Percentiles rank a stretch among this genome's conserved stretches.
Evolutionary conservation across 2,888 invertebrate species (phyloP).

Genomic region (Dryobota labecula): DNA sequence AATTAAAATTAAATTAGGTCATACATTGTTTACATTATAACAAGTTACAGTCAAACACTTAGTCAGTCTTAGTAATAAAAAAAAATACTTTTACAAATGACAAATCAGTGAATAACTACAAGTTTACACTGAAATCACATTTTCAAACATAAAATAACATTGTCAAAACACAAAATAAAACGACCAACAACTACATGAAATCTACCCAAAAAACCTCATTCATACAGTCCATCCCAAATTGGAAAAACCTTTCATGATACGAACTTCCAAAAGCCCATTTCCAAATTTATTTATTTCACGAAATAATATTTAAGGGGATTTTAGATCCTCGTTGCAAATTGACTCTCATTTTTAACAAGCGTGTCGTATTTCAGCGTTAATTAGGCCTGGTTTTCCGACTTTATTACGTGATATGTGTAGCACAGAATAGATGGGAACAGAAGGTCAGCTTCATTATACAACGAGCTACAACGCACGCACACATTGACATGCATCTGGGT

Average conservation of each 20-base stretch:
- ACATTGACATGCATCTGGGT: background rate
- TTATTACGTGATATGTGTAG: slow-evolving; percentile 65
- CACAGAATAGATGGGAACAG: background rate
- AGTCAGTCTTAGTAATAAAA: too few relatives aligned
- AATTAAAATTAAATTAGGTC: too few relatives aligned
- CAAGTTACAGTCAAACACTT: too few relatives aligned
- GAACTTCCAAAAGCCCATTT: slow-evolving; percentile 38
- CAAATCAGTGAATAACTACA: background rate
- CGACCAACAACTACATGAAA: slow-evolving; percentile 6
- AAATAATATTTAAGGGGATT: slow-evolving; percentile 61
- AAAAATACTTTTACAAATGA: background rate
- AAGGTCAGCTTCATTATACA: slow-evolving; percentile 5
- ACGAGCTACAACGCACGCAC: background rate
- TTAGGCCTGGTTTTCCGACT: slow-evolving; percentile 74
- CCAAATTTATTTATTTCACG: slow-evolving; percentile 59
- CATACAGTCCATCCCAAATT: slow-evolving; percentile 37
- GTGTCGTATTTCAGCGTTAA: slow-evolving; percentile 74
- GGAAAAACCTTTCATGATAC: slow-evolving; percentile 53
- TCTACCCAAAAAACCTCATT: slow-evolving; percentile 34
- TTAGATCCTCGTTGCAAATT: slow-evolving; percentile 59
- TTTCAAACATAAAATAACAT: background rate
- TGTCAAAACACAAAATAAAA: background rate
- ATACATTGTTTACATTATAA: too few relatives aligned
- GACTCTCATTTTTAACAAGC: slow-evolving; percentile 67
- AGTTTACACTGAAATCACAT: background rate